Evolutionary conservation across 2,888 invertebrate genomes (phyloP).

Genomic region (Lasioglossum lativentre): DNA sequence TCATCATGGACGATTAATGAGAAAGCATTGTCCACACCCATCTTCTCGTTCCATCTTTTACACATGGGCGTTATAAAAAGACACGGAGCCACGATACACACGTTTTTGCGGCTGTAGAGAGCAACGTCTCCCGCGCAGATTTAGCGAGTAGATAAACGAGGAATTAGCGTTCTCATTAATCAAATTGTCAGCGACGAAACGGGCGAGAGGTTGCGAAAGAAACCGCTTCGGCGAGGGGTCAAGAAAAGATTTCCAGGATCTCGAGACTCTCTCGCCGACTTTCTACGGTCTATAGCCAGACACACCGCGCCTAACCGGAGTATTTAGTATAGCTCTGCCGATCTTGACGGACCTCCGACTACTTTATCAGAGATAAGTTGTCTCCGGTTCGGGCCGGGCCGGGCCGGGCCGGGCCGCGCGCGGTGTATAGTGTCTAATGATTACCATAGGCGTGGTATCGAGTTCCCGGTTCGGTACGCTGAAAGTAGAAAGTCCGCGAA

Average conservation of each 20-base stretch:
- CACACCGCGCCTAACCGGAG: conserved; percentile 13
- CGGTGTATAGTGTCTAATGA: conserved; percentile 1
- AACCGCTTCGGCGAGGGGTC: conserved; percentile 10
- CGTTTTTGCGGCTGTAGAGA: neutral
- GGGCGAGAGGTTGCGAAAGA: conserved; percentile 9
- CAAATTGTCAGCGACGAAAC: conserved; percentile 8
- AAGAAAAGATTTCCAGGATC: conserved; percentile 17
- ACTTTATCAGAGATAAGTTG: conserved; percentile 10
- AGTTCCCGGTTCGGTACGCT: conserved; percentile 1
- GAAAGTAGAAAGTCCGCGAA: conserved; percentile 22
- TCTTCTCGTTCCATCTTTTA: neutral
- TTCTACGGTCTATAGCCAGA: neutral
- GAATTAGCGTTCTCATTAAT: conserved; percentile 1
- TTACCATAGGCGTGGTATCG: conserved; percentile 11
- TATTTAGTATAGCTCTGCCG: conserved; percentile 12
- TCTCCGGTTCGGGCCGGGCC: neutral
- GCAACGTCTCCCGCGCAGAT: neutral
- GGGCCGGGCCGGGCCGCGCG: neutral
- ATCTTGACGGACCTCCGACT: conserved; percentile 18
- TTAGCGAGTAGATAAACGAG: neutral
- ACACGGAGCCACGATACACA: neutral
- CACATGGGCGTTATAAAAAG: neutral
- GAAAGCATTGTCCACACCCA: neutral
- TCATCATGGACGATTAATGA: neutral
- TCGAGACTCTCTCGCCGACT: conserved; percentile 7